Evolutionary conservation across 1,140 invertebrate species (phyloP).

Genomic region (Drosophila subobscura): DNA sequence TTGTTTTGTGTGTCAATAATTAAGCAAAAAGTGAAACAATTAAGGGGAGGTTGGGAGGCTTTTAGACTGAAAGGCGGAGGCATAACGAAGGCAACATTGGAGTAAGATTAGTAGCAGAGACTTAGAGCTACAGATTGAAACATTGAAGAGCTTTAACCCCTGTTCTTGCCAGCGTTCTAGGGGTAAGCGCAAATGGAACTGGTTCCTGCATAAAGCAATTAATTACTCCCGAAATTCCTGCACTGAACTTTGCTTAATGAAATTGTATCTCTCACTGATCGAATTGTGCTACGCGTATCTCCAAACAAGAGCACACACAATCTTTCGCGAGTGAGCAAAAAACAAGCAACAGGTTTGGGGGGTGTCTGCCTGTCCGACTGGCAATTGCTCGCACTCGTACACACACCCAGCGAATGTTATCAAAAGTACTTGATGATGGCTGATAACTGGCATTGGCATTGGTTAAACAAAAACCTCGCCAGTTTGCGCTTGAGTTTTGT

Average conservation of each 20-base stretch:
- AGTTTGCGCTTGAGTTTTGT: constrained; percentile 5
- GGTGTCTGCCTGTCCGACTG: no score
- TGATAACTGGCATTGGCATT: constrained; percentile 41
- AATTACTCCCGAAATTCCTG: constrained; percentile 14
- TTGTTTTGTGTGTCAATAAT: constrained; percentile 36
- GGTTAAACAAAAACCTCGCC: constrained; percentile 20
- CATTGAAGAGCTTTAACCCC: no score
- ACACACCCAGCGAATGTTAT: constrained; percentile 18
- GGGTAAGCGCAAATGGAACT: no score
- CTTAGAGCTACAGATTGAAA: no score
- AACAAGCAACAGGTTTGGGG: constrained; percentile 20
- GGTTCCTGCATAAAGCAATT: not conserved
- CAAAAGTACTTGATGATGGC: not conserved
- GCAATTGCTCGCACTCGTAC: constrained; percentile 1
- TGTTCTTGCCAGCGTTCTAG: no score
- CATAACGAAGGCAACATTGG: no score
- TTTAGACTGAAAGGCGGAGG: no score
- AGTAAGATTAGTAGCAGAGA: no score
- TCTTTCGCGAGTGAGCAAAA: not conserved
- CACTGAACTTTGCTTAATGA: constrained; percentile 20
- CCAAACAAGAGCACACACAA: not conserved
- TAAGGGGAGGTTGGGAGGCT: constrained; percentile 11
- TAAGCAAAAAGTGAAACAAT: constrained; percentile 30
- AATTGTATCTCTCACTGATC: constrained; percentile 28
- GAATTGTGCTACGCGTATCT: constrained; percentile 9